Evolutionary conservation across 2,888 invertebrate genomes (phyloP).

Genomic region (Imbricaverruca yamaguchii): DNA sequence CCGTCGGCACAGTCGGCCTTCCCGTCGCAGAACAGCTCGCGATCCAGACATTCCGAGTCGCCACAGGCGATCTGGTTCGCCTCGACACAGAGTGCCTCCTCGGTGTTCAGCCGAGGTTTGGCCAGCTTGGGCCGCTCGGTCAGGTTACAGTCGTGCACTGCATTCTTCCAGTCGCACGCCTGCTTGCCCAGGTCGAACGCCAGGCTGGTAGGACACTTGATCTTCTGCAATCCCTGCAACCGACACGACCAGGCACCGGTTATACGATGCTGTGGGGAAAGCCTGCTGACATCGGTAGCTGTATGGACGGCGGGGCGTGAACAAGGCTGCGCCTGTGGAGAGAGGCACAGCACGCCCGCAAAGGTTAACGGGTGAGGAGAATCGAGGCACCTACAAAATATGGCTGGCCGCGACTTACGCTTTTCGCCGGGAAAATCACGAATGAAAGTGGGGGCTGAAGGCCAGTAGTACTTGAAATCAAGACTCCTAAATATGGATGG

Average conservation of each 20-base stretch:
- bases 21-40: slow-evolving; percentile 86
- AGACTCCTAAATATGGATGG: too few relatives aligned
- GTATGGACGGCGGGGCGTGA: too few relatives aligned
- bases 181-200: slow-evolving; percentile 91
- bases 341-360: too few relatives aligned
- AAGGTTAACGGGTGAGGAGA: too few relatives aligned
- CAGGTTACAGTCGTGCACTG: slow-evolving; percentile 82
- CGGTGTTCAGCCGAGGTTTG: slow-evolving; percentile 77
- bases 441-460: too few relatives aligned
- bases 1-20: slow-evolving; percentile 80
- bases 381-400: too few relatives aligned
- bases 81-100: slow-evolving; percentile 69
- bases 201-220: slow-evolving; percentile 83
- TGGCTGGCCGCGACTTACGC: too few relatives aligned
- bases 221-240: slow-evolving; percentile 75
- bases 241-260: slow-evolving; percentile 32
- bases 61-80: slow-evolving; percentile 81
- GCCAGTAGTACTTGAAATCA: too few relatives aligned
- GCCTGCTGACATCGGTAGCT: too few relatives aligned
- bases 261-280: too few relatives aligned
- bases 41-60: slow-evolving; percentile 74
- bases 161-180: slow-evolving; percentile 88
- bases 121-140: slow-evolving; percentile 83
- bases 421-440: too few relatives aligned
- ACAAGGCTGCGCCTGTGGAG: too few relatives aligned